A percentile compares a stretch with the other conserved stretches of the same genome.
phyloP scores from a whole-genome alignment of 2,113 vertebrate species.

The Dascyllus trimaculatus region DNA sequence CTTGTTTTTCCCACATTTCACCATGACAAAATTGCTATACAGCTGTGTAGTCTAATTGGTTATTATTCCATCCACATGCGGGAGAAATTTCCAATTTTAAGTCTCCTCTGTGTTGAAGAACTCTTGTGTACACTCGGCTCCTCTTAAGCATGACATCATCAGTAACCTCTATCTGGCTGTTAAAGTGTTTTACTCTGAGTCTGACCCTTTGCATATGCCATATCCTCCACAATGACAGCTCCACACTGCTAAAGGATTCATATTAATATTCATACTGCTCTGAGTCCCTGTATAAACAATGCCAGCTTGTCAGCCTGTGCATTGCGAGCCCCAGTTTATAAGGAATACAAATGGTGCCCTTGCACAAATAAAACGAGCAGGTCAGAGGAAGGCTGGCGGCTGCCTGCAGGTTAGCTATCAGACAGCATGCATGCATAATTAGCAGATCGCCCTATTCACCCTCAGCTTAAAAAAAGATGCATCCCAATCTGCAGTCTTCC shows the following conservation, averaged over 20 bases:
- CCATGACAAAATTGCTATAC: not conserved
- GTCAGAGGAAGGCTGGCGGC: constrained; percentile 66
- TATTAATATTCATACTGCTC: constrained; percentile 78
- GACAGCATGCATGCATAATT: constrained; percentile 69
- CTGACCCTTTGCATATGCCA: constrained; percentile 62
- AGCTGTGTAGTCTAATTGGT: not conserved
- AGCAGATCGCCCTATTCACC: constrained; percentile 34
- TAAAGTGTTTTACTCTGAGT: constrained; percentile 29
- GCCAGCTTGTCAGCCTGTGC: constrained; percentile 68
- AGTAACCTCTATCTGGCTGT: constrained; percentile 67
- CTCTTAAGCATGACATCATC: constrained; percentile 56
- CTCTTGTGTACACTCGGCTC: not conserved
- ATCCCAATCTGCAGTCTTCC: constrained; percentile 7
- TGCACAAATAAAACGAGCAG: constrained; percentile 66
- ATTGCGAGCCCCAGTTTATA: constrained; percentile 54
- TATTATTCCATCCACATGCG: not conserved
- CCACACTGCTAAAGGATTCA: constrained; percentile 50
- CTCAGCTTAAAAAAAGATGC: constrained; percentile 27
- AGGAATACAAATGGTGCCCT: constrained; percentile 81
- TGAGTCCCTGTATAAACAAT: constrained; percentile 67
- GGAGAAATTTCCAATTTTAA: constrained; percentile 10
- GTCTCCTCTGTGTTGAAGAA: constrained; percentile 18
- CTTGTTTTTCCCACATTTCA: not conserved
- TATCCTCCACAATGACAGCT: constrained; percentile 58
- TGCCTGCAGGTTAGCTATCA: constrained; percentile 68